Conservation (phyloP, 92 coral and sea anemone genomes). For the Epizoanthus fatuus region DNA sequence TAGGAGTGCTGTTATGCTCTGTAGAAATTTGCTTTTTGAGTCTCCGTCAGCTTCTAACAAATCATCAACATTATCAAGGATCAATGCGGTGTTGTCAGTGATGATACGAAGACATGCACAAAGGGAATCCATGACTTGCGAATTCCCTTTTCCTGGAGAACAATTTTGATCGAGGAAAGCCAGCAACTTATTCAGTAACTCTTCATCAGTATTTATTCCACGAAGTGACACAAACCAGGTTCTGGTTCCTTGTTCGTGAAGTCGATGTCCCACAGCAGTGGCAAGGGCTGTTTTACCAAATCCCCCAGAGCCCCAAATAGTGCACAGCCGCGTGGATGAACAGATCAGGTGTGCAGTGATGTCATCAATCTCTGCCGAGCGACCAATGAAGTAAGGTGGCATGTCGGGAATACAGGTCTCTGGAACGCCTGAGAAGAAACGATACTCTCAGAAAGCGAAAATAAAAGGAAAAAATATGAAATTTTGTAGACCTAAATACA, state of each 20-base stretch:
- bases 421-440: no score
- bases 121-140: background rate
- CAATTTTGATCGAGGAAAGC: background rate
- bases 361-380: no score
- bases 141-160: background rate
- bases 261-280: background rate
- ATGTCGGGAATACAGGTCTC: no score
- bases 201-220: background rate
- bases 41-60: background rate
- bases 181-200: background rate
- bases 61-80: background rate
- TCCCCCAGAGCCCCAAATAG: background rate
- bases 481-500: no score
- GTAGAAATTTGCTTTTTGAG: background rate
- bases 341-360: no score
- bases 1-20: no score
- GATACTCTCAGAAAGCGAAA: no score
- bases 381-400: no score
- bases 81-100: background rate
- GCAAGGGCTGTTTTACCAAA: background rate
- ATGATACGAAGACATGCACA: background rate
- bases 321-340: background rate
- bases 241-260: constrained; percentile 9
- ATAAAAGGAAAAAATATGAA: no score
- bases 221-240: background rate